Percentiles rank a stretch among this genome's conserved stretches.
phyloP scores from a whole-genome alignment of 2,888 invertebrate genomes.

The Lacanobia wlatinum region DNA sequence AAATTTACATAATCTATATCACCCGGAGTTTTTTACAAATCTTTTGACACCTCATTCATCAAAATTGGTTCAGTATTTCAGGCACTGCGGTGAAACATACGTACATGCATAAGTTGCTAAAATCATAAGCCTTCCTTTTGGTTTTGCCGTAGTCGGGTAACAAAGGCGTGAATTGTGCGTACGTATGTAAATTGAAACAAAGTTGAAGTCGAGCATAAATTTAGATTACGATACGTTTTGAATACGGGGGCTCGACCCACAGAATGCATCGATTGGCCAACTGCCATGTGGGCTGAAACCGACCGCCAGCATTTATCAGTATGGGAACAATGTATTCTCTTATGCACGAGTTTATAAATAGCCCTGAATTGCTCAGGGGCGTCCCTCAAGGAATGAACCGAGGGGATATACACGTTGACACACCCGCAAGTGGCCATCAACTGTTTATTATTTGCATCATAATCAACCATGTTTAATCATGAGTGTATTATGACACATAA shows the following conservation, averaged over 20 bases:
- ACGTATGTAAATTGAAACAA: neutral
- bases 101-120: no score
- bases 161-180: no score
- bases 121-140: no score
- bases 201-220: neutral
- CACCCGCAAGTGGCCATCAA: neutral
- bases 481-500: constrained; percentile 23
- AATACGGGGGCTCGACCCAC: neutral
- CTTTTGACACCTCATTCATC: no score
- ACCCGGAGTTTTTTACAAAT: no score
- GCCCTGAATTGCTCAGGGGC: constrained; percentile 11
- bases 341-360: constrained; percentile 17
- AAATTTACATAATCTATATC: no score
- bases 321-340: constrained; percentile 1
- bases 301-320: neutral
- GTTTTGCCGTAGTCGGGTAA: no score
- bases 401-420: constrained; percentile 24
- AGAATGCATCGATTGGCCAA: neutral
- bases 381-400: constrained; percentile 34
- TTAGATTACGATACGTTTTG: neutral
- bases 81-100: no score
- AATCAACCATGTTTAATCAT: constrained; percentile 7
- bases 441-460: constrained; percentile 9
- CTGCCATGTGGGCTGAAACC: no score
- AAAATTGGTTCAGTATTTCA: no score